Conservation (phyloP, 2,797 vertebrate species). For the Alfaro cultratus region DNA sequence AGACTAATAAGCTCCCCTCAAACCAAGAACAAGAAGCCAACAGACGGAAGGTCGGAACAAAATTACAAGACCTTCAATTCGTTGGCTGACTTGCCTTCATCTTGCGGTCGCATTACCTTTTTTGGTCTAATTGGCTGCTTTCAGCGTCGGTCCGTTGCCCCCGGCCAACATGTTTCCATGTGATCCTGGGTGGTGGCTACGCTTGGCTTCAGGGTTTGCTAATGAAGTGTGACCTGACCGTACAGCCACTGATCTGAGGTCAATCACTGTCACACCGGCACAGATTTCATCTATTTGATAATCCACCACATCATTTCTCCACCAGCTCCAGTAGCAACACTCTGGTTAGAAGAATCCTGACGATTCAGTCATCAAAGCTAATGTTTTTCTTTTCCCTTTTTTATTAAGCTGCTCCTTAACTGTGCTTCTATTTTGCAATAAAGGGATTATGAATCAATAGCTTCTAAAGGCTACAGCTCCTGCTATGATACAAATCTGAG, state of each 20-base stretch:
- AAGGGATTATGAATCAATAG: slow-evolving; percentile 48
- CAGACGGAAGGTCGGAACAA: slow-evolving; percentile 15
- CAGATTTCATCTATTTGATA: slow-evolving; percentile 61
- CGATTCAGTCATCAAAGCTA: background rate
- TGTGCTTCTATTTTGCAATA: slow-evolving; percentile 24
- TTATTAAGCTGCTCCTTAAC: slow-evolving; percentile 16
- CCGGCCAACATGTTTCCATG: background rate
- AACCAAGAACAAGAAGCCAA: slow-evolving; percentile 25
- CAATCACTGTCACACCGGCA: slow-evolving; percentile 20
- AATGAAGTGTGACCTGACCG: slow-evolving; percentile 44
- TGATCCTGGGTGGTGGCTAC: slow-evolving; percentile 27
- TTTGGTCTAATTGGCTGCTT: slow-evolving; percentile 60
- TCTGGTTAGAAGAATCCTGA: background rate
- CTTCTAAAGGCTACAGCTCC: slow-evolving; percentile 32
- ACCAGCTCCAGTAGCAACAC: background rate
- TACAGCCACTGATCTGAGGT: slow-evolving; percentile 56
- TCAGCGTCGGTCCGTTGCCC: slow-evolving; percentile 34
- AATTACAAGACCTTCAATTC: slow-evolving; percentile 34
- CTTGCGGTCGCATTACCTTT: slow-evolving; percentile 43
- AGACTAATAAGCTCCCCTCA: background rate
- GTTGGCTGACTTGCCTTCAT: slow-evolving; percentile 24
- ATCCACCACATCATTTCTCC: slow-evolving; percentile 31
- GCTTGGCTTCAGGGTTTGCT: slow-evolving; percentile 18
- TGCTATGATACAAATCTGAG: background rate
- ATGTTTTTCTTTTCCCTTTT: background rate